Conservation (phyloP, 1,140 invertebrate species). For the Cyphomyrmex costatus region DNA sequence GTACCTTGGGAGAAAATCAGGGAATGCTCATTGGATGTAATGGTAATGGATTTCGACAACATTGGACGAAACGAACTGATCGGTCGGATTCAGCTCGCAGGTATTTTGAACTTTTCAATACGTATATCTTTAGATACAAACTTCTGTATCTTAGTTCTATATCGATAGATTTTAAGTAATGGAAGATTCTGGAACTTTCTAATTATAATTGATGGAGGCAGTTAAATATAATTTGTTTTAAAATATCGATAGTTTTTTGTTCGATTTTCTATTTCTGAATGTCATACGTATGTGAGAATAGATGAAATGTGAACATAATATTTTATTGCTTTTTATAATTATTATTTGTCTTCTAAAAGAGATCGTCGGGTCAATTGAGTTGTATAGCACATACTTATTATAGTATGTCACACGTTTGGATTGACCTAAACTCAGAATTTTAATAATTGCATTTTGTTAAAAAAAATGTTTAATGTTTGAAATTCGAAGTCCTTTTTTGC, state of each 20-base stretch:
- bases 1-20: constrained; percentile 98
- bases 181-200: neutral
- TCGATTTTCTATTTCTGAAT: constrained; percentile 8
- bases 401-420: neutral
- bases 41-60: constrained; percentile 98
- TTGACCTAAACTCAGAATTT: neutral
- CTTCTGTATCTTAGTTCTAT: neutral
- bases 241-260: neutral
- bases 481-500: neutral
- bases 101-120: constrained; percentile 85
- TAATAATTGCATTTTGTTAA: neutral
- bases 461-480: neutral
- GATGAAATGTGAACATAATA: neutral
- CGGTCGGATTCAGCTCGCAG: constrained; percentile 94
- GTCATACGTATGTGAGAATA: neutral
- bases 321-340: neutral
- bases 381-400: neutral
- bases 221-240: neutral
- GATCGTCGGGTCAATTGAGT: neutral
- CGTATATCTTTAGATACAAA: neutral
- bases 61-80: constrained; percentile 97
- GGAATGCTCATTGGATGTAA: constrained; percentile 96
- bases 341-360: neutral
- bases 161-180: neutral
- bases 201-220: neutral